Conservation (phyloP, 1,140 invertebrate genomes). For the Anastatus disparis region DNA sequence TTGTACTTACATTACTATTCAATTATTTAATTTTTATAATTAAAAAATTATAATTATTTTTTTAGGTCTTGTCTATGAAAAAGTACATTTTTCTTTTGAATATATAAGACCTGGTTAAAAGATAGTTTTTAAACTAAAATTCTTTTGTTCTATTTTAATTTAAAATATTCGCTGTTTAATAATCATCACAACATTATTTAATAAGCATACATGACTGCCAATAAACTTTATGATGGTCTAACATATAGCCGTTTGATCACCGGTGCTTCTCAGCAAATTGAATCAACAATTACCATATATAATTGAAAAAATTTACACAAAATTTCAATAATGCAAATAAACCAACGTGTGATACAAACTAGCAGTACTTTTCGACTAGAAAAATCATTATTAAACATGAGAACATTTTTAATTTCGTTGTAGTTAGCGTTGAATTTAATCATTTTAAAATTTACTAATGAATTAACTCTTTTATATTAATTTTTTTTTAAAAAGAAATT, state of each 20-base stretch:
- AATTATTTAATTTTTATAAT: not conserved
- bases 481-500: not conserved
- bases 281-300: slow-evolving; percentile 5
- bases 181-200: slow-evolving; percentile 3
- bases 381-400: not conserved
- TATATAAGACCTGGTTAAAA: not conserved
- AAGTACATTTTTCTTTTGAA: not conserved
- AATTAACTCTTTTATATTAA: too few relatives aligned
- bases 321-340: slow-evolving; percentile 27
- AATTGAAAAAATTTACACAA: slow-evolving; percentile 1
- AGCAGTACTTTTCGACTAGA: slow-evolving; percentile 38
- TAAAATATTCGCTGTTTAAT: slow-evolving; percentile 7
- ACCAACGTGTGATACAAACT: slow-evolving; percentile 29
- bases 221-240: not conserved
- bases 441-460: not conserved
- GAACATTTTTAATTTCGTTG: slow-evolving; percentile 17
- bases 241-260: not conserved
- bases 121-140: slow-evolving; percentile 21
- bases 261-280: slow-evolving; percentile 23
- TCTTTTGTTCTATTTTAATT: slow-evolving; percentile 24
- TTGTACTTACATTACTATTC: not conserved
- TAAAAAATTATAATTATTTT: not conserved
- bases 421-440: not conserved
- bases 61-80: not conserved
- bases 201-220: slow-evolving; percentile 25